Conservation (phyloP, 2,888 invertebrate genomes). For the Perizoma affinitatum region DNA sequence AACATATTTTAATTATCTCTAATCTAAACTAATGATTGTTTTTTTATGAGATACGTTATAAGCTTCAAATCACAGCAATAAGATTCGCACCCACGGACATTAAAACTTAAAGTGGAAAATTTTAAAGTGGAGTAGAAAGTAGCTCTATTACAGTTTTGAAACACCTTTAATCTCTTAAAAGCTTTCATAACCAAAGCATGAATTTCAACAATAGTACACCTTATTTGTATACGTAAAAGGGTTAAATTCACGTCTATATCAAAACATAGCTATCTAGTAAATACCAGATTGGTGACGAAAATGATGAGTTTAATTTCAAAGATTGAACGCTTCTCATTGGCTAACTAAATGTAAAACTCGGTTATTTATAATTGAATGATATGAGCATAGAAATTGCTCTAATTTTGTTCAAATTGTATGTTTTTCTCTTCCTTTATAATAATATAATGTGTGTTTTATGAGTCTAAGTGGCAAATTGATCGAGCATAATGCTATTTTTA, state of each 20-base stretch:
- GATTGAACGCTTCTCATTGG: constrained; percentile 33
- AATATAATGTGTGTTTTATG: too few relatives aligned
- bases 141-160: constrained; percentile 36
- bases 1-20: too few relatives aligned
- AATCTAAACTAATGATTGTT: neutral
- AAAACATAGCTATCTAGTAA: constrained; percentile 7
- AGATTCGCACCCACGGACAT: constrained; percentile 27
- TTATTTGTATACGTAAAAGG: neutral
- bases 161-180: constrained; percentile 25
- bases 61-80: constrained; percentile 5
- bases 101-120: too few relatives aligned
- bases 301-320: constrained; percentile 40
- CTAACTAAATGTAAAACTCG: constrained; percentile 27
- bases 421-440: neutral
- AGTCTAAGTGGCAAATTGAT: neutral
- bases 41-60: constrained; percentile 1
- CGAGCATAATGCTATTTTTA: neutral
- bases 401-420: neutral
- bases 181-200: constrained; percentile 8
- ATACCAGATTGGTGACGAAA: constrained; percentile 31
- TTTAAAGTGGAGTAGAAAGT: constrained; percentile 33
- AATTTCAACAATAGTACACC: constrained; percentile 16
- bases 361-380: constrained; percentile 34
- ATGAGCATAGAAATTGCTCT: constrained; percentile 15
- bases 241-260: neutral